These are phyloP conservation scores for Tragelaphus strepsiceros DNA, from an alignment of 2,113 vertebrate species.

Conservation along the genomic window DNA sequence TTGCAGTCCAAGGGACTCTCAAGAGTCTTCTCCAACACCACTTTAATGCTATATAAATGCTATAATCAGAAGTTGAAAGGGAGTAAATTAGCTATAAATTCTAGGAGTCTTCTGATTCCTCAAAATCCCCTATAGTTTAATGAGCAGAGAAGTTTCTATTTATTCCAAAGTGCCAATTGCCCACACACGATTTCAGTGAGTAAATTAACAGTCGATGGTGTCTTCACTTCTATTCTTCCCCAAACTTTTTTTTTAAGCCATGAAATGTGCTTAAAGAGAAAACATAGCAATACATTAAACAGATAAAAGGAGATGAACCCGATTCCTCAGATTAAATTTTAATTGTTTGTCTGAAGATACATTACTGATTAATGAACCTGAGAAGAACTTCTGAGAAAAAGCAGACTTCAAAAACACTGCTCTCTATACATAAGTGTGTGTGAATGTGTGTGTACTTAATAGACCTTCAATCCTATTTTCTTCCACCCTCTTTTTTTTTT, in stretches of 20 bases:
- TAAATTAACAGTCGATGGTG: background rate
- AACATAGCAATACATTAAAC: background rate
- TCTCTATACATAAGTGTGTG: background rate
- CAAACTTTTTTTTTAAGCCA: background rate
- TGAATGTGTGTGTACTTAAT: background rate
- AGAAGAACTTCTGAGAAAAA: background rate
- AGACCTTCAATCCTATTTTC: background rate
- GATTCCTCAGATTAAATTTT: background rate
- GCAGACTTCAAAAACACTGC: background rate
- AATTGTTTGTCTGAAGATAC: constrained; percentile 1
- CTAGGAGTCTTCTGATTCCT: background rate
- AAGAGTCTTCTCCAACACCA: too few relatives aligned
- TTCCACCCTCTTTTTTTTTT: background rate
- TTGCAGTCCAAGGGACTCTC: too few relatives aligned
- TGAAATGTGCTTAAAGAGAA: background rate
- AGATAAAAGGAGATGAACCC: background rate
- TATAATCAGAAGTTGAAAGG: background rate
- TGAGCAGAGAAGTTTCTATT: background rate
- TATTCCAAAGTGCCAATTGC: background rate
- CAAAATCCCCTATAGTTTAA: background rate
- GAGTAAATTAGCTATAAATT: background rate
- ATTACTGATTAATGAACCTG: background rate
- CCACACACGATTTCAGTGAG: background rate
- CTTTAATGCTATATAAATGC: background rate
- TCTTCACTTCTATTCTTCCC: background rate